A percentile compares a stretch with the other conserved stretches of the same genome.
phyloP scores from a whole-genome alignment of 35 echinoderm and acorn worm genomes.

The Lytechinus pictus region DNA sequence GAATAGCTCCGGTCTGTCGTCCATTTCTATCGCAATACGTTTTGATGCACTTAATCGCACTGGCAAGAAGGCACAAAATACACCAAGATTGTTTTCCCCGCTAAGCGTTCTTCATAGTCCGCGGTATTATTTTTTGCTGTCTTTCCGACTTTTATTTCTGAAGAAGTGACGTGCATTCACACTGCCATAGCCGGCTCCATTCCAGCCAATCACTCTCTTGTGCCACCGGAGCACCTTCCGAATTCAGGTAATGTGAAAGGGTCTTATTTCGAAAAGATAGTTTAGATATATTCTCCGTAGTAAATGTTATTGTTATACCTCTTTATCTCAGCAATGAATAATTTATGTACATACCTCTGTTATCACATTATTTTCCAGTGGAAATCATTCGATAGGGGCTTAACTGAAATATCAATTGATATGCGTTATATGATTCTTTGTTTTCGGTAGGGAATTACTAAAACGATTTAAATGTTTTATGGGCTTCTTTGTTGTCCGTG shows the following conservation, averaged over 20 bases:
- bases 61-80: neutral
- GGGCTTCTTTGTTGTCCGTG: too few species aligned
- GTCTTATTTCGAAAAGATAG: too few species aligned
- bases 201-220: neutral
- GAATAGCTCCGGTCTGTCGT: neutral
- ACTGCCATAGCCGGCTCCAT: neutral
- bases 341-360: too few species aligned
- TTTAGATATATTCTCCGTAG: too few species aligned
- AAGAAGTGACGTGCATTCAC: neutral
- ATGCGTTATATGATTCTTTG: too few species aligned
- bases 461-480: too few species aligned
- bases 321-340: too few species aligned
- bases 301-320: too few species aligned
- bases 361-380: too few species aligned
- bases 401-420: too few species aligned
- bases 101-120: neutral
- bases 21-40: neutral
- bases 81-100: neutral
- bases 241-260: neutral
- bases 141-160: neutral
- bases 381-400: too few species aligned
- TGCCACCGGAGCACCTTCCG: neutral
- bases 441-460: too few species aligned
- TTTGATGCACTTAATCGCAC: neutral
- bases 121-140: neutral